phyloP scores from a whole-genome alignment of 1,140 invertebrate genomes.

The Drosophila nebulosa region DNA sequence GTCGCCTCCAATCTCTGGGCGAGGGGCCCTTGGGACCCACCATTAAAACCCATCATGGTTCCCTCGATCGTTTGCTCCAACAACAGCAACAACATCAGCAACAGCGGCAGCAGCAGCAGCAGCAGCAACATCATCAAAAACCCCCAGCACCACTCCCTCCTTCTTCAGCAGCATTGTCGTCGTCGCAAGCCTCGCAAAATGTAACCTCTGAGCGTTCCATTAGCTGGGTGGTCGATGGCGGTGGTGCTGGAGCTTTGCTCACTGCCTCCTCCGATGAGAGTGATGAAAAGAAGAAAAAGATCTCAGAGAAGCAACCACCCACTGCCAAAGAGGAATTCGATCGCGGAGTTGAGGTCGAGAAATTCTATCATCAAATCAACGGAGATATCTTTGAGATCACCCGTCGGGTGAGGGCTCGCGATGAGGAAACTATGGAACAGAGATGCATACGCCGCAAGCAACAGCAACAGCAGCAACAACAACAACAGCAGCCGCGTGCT shows the following conservation, averaged over 20 bases:
- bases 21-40: constrained; percentile 58
- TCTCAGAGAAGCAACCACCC: constrained; percentile 45
- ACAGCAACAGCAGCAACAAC: neutral
- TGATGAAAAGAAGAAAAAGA: constrained; percentile 60
- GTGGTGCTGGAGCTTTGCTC: constrained; percentile 56
- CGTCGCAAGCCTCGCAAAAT: neutral
- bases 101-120: constrained; percentile 24
- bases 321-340: constrained; percentile 76
- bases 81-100: constrained; percentile 44
- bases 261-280: constrained; percentile 63
- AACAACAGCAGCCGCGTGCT: constrained; percentile 25
- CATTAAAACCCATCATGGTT: constrained; percentile 75
- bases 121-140: constrained; percentile 16
- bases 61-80: constrained; percentile 71
- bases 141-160: neutral
- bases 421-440: constrained; percentile 77
- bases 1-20: constrained; percentile 66
- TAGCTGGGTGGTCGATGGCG: constrained; percentile 71
- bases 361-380: constrained; percentile 80
- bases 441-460: constrained; percentile 62
- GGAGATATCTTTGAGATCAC: constrained; percentile 80
- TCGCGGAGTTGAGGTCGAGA: constrained; percentile 77
- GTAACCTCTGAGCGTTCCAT: constrained; percentile 63
- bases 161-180: neutral
- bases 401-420: constrained; percentile 63